Percentiles rank a stretch among this genome's conserved stretches.
Evolutionary conservation across 2,888 invertebrate genomes (phyloP).

Genomic region (Phaonia tiefii): DNA sequence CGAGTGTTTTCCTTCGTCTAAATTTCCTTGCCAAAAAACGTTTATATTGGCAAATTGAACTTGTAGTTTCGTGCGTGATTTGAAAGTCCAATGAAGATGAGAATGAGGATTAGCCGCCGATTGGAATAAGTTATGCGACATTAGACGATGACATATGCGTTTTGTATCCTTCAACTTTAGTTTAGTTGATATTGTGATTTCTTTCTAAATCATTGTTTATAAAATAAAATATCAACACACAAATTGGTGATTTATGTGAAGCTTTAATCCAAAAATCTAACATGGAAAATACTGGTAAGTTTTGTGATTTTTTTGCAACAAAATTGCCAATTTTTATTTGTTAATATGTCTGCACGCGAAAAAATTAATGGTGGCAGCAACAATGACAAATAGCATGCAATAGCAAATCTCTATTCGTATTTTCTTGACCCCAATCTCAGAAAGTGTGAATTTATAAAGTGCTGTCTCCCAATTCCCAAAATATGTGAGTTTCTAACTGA

Average conservation of each 20-base stretch:
- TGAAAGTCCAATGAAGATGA: not conserved
- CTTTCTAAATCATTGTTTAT: not conserved
- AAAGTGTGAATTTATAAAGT: too few species aligned
- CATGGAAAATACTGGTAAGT: constrained; percentile 26
- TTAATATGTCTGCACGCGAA: not conserved
- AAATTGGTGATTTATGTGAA: too few species aligned
- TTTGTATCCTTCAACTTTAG: not conserved
- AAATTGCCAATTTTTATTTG: not conserved
- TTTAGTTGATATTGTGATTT: not conserved
- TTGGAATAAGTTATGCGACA: not conserved
- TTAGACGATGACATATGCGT: too few species aligned
- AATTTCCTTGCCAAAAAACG: constrained; percentile 9
- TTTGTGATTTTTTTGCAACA: not conserved
- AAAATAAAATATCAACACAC: not conserved
- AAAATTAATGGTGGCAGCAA: not conserved
- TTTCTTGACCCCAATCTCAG: too few species aligned
- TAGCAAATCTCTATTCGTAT: too few species aligned
- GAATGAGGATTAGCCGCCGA: too few species aligned
- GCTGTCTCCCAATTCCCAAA: too few species aligned
- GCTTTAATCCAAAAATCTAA: not conserved
- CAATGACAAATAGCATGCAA: too few species aligned
- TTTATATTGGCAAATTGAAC: not conserved
- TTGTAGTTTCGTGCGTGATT: not conserved
- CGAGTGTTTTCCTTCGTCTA: too few species aligned
- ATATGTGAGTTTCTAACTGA: too few species aligned